Evolutionary conservation across 2,888 invertebrate genomes (phyloP).

Genomic region (Chrysomela aeneicollis): DNA sequence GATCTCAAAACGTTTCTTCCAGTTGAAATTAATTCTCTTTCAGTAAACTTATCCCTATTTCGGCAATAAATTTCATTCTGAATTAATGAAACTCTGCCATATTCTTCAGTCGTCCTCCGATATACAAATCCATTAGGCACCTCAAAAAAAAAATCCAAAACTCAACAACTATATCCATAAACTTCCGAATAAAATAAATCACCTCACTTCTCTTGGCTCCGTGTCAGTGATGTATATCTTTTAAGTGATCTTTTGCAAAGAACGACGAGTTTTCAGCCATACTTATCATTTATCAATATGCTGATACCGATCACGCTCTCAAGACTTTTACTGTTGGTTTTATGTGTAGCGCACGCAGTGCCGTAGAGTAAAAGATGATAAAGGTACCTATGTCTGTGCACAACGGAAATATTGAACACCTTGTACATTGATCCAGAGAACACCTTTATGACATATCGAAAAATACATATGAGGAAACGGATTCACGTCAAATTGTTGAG

Average conservation of each 20-base stretch:
- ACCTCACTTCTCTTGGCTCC: neutral
- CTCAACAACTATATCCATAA: constrained; percentile 3
- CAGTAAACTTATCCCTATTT: too few species aligned
- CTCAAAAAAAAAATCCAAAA: neutral
- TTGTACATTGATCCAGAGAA: too few species aligned
- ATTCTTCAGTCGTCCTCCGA: neutral
- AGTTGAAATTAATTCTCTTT: too few species aligned
- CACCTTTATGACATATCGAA: too few species aligned
- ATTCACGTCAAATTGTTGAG: too few species aligned
- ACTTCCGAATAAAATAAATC: constrained; percentile 1
- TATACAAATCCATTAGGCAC: neutral
- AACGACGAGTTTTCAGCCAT: neutral
- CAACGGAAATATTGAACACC: too few species aligned
- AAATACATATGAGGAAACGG: too few species aligned
- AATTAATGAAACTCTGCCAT: neutral
- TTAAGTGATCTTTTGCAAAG: constrained; percentile 17
- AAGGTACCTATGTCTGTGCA: too few species aligned
- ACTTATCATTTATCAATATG: constrained; percentile 4
- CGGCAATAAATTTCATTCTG: neutral
- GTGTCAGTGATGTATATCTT: constrained; percentile 16
- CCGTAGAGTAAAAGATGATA: too few species aligned
- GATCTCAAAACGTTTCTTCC: too few species aligned
- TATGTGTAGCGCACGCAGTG: too few species aligned
- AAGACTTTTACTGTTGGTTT: too few species aligned
- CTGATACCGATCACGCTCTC: neutral